These are phyloP conservation scores for Motacilla tschutschensis DNA, from an alignment of 2,113 vertebrate species.

Conservation along the genomic window DNA sequence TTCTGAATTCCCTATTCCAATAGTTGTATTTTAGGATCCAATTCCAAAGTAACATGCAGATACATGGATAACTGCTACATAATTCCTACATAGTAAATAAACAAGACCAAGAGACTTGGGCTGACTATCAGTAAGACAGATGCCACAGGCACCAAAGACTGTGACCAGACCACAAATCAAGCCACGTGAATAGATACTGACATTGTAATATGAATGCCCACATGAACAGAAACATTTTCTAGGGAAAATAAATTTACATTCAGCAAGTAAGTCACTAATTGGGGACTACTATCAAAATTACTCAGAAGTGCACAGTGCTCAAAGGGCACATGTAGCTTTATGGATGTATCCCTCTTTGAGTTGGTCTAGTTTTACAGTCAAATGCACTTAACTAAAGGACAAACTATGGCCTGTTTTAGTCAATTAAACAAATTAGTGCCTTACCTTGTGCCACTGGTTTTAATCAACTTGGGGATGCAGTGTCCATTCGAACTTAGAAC, in stretches of 20 bases:
- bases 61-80: not conserved
- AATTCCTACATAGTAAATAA: not conserved
- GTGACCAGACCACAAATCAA: not conserved
- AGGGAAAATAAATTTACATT: not conserved
- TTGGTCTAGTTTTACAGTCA: not conserved
- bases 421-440: not conserved
- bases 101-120: not conserved
- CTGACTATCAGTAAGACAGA: not conserved
- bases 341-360: not conserved
- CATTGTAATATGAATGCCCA: not conserved
- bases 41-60: not conserved
- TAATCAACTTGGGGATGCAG: not conserved
- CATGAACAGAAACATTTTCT: not conserved
- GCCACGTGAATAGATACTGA: not conserved
- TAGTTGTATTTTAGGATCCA: not conserved
- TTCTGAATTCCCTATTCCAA: not conserved
- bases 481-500: not conserved
- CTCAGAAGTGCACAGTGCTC: not conserved
- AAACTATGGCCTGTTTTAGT: not conserved
- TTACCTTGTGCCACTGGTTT: not conserved
- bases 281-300: not conserved
- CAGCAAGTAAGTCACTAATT: not conserved
- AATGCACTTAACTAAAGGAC: not conserved
- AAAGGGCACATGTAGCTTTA: not conserved
- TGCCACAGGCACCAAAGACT: not conserved